These are phyloP conservation scores for Darwinula stevensoni DNA, from an alignment of 2,888 invertebrate species.

Conservation along the genomic window DNA sequence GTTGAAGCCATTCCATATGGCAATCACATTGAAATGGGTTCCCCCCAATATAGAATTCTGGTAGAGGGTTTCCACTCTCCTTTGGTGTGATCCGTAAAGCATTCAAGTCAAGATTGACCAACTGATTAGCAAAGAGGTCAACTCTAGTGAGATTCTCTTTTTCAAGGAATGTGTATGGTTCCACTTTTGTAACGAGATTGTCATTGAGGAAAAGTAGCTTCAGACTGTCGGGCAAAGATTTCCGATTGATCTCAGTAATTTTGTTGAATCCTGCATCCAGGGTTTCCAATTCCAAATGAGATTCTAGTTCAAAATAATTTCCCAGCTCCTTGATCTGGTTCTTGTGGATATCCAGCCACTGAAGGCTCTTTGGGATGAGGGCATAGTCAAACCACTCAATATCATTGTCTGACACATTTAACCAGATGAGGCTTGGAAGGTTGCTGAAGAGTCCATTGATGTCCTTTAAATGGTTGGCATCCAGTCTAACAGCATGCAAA, in stretches of 20 bases:
- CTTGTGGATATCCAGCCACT: slow-evolving; percentile 67
- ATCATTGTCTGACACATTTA: slow-evolving; percentile 70
- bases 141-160: slow-evolving; percentile 65
- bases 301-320: slow-evolving; percentile 55
- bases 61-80: slow-evolving; percentile 20
- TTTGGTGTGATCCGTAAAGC: slow-evolving; percentile 36
- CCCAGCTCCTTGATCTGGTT: slow-evolving; percentile 50
- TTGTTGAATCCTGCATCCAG: slow-evolving; percentile 73
- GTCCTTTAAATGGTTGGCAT: slow-evolving; percentile 51
- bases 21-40: slow-evolving; percentile 69
- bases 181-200: slow-evolving; percentile 53
- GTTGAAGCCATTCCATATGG: slow-evolving; percentile 67
- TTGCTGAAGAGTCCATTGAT: slow-evolving; percentile 55
- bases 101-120: slow-evolving; percentile 62
- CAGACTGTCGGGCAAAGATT: slow-evolving; percentile 48
- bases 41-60: slow-evolving; percentile 52
- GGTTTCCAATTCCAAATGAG: slow-evolving; percentile 42
- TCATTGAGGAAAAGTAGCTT: slow-evolving; percentile 60
- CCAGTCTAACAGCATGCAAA: slow-evolving; percentile 55
- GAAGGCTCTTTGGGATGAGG: slow-evolving; percentile 44
- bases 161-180: slow-evolving; percentile 61
- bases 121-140: slow-evolving; percentile 72
- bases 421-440: slow-evolving; percentile 50
- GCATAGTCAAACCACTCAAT: slow-evolving; percentile 66
- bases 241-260: slow-evolving; percentile 41